Evolutionary conservation across 2,113 vertebrate genomes (phyloP), one percentile per base, ranked within the genome.

Genomic region (Atherinomorus stipes): DNA sequence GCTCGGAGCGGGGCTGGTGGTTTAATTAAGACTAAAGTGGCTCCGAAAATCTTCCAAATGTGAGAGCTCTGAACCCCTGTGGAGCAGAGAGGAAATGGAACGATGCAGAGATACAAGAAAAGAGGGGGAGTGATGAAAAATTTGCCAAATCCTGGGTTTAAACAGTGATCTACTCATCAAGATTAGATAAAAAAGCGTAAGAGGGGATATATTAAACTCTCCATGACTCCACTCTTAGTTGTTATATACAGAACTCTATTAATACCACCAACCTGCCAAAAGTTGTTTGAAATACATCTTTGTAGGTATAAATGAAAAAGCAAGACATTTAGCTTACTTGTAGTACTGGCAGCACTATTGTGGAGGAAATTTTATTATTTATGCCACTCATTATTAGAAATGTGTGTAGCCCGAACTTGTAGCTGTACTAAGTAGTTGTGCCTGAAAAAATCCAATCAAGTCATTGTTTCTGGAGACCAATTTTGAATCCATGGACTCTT

Each of bases 1-100:
- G 64, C 67, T 54, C 15, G 0, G 50, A 62, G 38, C 56, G 0
- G 31, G 50, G 38, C 74, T 64, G 58, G 61, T 71, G 68, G 56
- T 78, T 84, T 83, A 76, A 90, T 88, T 87, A 88, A 84, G 78
- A 81, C 83, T 85, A 86, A 85, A 85, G 62, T 72, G 73, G 58
- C 34, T 23, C 53, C 50, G 60, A 90, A 47, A 91, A 91, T 87
- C 68, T 67, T 62, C 52, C 58, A 82, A 81, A 81, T 78, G 74
- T 53, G 71, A 83, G 47, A 45, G 77, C 9, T 11, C 31, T 4
- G 16, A 75, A 80, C 76, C 75, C 56, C 84, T 9, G 56, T 21
- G 61, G 85, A 88, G 76, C 42, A 2, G 28, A 34, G 51, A 67
- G 70, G 42, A 78, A 76, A 78, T 64, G 42, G 74, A 80, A 79